phyloP scores from a whole-genome alignment of 2,888 invertebrate genomes.

The Lasioglossum oenotherae region DNA sequence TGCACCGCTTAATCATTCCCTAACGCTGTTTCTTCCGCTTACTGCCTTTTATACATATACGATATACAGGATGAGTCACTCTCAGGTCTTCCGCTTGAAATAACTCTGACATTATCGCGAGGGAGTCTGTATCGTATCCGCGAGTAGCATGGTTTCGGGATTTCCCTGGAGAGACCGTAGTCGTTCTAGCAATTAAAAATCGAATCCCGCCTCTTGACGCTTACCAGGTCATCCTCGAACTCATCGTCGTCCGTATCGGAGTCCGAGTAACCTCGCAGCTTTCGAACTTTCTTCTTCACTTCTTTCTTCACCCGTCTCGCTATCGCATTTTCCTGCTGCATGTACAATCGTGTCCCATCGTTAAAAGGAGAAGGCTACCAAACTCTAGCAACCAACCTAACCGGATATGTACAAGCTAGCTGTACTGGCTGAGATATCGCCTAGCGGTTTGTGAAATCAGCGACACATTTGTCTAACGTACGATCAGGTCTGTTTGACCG shows the following conservation, averaged over 20 bases:
- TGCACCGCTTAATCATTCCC: neutral
- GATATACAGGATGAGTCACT: conserved; percentile 12
- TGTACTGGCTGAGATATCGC: conserved; percentile 33
- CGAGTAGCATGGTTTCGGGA: neutral
- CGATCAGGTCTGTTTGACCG: neutral
- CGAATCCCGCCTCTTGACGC: conserved; percentile 63
- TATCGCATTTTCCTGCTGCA: conserved; percentile 88
- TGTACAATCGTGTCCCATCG: conserved; percentile 65
- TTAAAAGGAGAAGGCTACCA: conserved; percentile 44
- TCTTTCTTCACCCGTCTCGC: conserved; percentile 86
- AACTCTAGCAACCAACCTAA: conserved; percentile 28
- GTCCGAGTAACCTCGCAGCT: conserved; percentile 82
- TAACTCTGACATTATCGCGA: conserved; percentile 3
- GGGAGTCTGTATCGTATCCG: neutral
- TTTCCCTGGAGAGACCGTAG: neutral
- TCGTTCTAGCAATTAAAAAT: conserved; percentile 6
- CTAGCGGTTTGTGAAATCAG: conserved; percentile 43
- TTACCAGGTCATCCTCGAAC: conserved; percentile 91
- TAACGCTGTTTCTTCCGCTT: neutral
- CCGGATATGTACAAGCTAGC: conserved; percentile 42
- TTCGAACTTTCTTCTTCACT: conserved; percentile 85
- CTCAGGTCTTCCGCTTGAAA: conserved; percentile 1
- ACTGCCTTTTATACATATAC: neutral
- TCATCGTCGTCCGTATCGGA: conserved; percentile 88
- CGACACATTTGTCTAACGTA: conserved; percentile 36